A percentile compares a stretch with the other conserved stretches of the same genome.
These are phyloP conservation scores for Epicauta chinensis DNA, from an alignment of 1,140 invertebrate genomes.

Conservation along the genomic window DNA sequence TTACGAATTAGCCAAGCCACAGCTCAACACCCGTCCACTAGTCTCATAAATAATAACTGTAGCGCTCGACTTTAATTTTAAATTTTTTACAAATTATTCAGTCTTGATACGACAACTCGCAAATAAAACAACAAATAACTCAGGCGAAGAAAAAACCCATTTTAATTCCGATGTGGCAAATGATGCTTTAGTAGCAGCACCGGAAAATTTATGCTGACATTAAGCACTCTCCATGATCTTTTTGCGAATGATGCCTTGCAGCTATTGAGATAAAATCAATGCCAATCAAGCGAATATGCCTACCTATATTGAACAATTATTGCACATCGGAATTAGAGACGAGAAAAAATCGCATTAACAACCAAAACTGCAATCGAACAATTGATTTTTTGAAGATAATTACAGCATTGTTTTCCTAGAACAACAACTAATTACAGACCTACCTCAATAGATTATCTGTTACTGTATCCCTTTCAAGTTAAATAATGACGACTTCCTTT, in stretches of 20 bases:
- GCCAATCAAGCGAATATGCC: constrained; percentile 1
- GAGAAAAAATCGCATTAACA: too few relatives aligned
- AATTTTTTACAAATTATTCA: too few relatives aligned
- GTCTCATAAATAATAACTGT: constrained; percentile 17
- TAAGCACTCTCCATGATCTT: background rate
- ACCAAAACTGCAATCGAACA: too few relatives aligned
- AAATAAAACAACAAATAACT: too few relatives aligned
- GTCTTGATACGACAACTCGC: too few relatives aligned
- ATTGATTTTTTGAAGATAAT: background rate
- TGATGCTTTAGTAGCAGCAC: background rate
- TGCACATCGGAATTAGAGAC: too few relatives aligned
- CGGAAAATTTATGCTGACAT: constrained; percentile 10
- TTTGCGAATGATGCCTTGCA: background rate
- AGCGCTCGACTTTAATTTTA: constrained; percentile 3
- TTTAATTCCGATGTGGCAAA: background rate
- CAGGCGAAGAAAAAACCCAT: too few relatives aligned
- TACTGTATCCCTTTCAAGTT: constrained; percentile 7
- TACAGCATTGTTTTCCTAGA: constrained; percentile 8
- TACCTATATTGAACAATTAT: too few relatives aligned
- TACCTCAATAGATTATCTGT: constrained; percentile 15
- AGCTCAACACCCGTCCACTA: constrained; percentile 12
- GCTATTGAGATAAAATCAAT: constrained; percentile 5
- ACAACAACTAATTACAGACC: constrained; percentile 11
- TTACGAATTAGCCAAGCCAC: constrained; percentile 29
- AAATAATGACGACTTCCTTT: constrained; percentile 13